Percentiles rank a stretch among this genome's conserved stretches.
Conservation (phyloP, 2,113 vertebrate genomes). For the Psophia crepitans region DNA sequence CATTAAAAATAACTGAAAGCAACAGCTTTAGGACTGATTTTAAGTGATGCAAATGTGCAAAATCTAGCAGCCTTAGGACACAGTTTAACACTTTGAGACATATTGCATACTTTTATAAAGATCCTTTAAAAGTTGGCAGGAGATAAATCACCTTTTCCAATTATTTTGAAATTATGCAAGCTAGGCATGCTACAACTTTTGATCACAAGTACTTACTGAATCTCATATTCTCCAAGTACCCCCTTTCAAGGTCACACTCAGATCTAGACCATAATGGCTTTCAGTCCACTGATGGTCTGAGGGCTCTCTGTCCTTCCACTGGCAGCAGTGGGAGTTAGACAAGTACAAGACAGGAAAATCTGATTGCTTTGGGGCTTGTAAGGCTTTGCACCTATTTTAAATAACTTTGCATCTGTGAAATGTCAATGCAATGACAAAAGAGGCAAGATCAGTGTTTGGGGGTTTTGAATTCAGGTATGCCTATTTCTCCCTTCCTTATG, state of each 20-base stretch:
- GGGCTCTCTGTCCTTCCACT: not conserved
- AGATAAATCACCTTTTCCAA: slow-evolving; percentile 66
- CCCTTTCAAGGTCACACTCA: not conserved
- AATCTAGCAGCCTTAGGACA: slow-evolving; percentile 68
- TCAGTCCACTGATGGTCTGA: not conserved
- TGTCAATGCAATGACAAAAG: not conserved
- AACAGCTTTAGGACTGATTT: slow-evolving; percentile 58
- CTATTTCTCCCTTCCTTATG: not conserved
- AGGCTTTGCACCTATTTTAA: not conserved
- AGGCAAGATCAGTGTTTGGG: not conserved
- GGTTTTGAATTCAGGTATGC: not conserved
- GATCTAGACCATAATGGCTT: not conserved
- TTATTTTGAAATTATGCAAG: slow-evolving; percentile 65
- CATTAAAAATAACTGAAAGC: slow-evolving; percentile 52
- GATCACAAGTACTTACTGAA: slow-evolving; percentile 39
- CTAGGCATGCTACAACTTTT: slow-evolving; percentile 28
- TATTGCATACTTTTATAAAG: slow-evolving; percentile 66
- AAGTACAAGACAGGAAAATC: not conserved
- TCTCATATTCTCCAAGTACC: not conserved
- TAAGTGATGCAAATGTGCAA: slow-evolving; percentile 68
- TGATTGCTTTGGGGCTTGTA: not conserved
- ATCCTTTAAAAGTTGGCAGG: slow-evolving; percentile 63
- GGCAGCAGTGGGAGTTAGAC: not conserved
- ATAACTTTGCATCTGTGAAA: not conserved
- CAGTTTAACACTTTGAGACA: slow-evolving; percentile 62